Evolutionary conservation across 2,888 invertebrate species (phyloP), one percentile per base, ranked within the genome.

Genomic region (Thecophora atra): DNA sequence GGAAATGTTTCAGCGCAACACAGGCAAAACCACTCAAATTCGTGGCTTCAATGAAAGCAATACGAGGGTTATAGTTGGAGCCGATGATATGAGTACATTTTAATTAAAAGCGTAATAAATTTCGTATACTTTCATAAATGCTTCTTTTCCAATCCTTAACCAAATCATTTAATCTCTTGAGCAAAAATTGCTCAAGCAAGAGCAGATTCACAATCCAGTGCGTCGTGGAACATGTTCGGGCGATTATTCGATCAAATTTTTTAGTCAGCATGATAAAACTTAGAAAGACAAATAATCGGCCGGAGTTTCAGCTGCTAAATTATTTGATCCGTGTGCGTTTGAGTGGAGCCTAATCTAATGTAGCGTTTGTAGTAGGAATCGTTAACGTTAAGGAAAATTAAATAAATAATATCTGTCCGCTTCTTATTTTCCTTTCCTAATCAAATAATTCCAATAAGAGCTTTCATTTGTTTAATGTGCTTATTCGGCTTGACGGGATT

Each of bases 1-100:
- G 44, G 76, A 75, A 70, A 77, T 79, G 77, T 79, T 79, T 30
- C 76, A 78, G 56, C 77, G 76, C 19, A 78, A 79, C 37, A 78
- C 78, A 19, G 79, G 79, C 1, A 79, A 78, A 77, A 75, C 71
- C 17, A 78, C 75, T 7, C 75, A 74, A n/a, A 74, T 76, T 52
- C 66, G 69, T 1, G 58, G 64, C 0, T 67, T 76, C 24, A 58
- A 72, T 11, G 68, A 70, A 15, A 19, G 37, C 3, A 19, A 19
- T 63, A 47, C 51, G n/a, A 42, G 42, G 6, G 28, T 1, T 21
- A 19, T 17, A 44, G 15, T 47, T 30, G 28, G 21, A 28, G 19
- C 30, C 52, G 37, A 30, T 28, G 47, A 62, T 4, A 11, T 17
- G 13, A 30, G 51, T 8, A 6, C 24, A 47, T 47, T 47, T n/a